A percentile compares a stretch with the other conserved stretches of the same genome.
These are phyloP conservation scores for Pipistrellus pipistrellus DNA, from an alignment of 2,797 vertebrate species.

Conservation along the genomic window DNA sequence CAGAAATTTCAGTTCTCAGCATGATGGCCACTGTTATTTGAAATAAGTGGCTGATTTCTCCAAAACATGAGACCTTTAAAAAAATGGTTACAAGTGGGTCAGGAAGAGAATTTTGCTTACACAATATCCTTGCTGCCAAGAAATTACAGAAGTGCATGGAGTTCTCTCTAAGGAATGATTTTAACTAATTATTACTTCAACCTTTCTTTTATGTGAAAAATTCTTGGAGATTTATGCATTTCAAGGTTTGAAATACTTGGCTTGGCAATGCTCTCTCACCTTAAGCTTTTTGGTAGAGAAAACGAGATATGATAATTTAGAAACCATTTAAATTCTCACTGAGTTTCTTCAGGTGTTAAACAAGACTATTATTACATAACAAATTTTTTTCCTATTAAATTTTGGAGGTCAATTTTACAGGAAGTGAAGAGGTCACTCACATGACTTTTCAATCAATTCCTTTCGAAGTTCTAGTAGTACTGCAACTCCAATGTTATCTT, in stretches of 20 bases:
- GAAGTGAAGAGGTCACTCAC: conserved; percentile 90
- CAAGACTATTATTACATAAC: conserved; percentile 42
- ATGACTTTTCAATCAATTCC: conserved; percentile 96
- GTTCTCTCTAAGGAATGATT: conserved; percentile 49
- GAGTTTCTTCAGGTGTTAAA: conserved; percentile 76
- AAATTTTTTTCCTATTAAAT: conserved; percentile 39
- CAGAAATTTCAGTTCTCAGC: conserved; percentile 18
- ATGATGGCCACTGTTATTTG: conserved; percentile 4
- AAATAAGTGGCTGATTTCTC: conserved; percentile 10
- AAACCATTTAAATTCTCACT: conserved; percentile 73
- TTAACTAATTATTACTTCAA: conserved; percentile 61
- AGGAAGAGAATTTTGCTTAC: conserved; percentile 50
- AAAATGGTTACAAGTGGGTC: conserved; percentile 20
- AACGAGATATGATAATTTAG: background rate
- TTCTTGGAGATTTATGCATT: conserved; percentile 37
- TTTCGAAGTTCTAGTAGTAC: conserved; percentile 96
- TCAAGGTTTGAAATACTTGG: conserved; percentile 52
- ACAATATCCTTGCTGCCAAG: conserved; percentile 27
- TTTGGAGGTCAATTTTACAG: conserved; percentile 44
- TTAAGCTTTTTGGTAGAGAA: conserved; percentile 57
- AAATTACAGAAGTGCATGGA: background rate
- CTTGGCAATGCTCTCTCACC: conserved; percentile 6
- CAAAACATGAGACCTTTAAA: conserved; percentile 44
- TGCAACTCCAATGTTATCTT: conserved; percentile 98
- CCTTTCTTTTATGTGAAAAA: conserved; percentile 57